Evolutionary conservation across 2,113 vertebrate species (phyloP), one percentile per base, ranked within the genome.

Genomic region (Oreotrochilus melanogaster): DNA sequence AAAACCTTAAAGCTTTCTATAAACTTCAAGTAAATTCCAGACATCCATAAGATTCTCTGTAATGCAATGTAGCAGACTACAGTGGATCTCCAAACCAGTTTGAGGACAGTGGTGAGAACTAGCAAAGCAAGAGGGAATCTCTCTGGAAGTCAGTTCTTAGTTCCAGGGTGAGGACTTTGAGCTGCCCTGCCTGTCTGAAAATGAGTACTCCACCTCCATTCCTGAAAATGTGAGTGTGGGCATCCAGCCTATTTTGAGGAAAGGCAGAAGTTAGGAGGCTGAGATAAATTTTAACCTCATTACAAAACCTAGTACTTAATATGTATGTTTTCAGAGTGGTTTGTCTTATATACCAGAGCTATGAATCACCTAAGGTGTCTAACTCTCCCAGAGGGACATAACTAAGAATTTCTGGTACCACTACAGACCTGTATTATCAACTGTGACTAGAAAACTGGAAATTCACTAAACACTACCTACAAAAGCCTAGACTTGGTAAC

Each of bases 11-110:
- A 79, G 58, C 58, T 81, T 91, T 83, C 70, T 47, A 69, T 57
- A 94, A 87, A 62, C 28, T 27, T 76, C 67, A 47, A 30, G 45
- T 69, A 93, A 92, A 92, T 83, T 91, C 43, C 74, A 94, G 78
- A 37, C 66, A 60, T 45, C 47, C 42, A 74, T 56, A 42, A 76
- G 64, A 86, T 28, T 80, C 30, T 43, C 51, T 70, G 25, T 21
- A 35, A 25, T 30, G 33, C 54, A 53, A 30, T 0, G 3, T 61
- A 85, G 62, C 31, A 83, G n/a, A 70, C 61, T 65, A 91, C 7
- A 69, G 75, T 3, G 47, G 28, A 45, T 51, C 28, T 92, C 17
- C 0, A 3, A 78, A 30, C 48, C 65, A 85, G 89, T 75, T 0
- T n/a, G 37, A 87, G 33, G n/a, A 76, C 62, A 33, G 23, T 0